Percentiles rank a stretch among this genome's conserved stretches.
Evolutionary conservation across 2,888 invertebrate genomes (phyloP).

Genomic region (Tetranychus piercei): DNA sequence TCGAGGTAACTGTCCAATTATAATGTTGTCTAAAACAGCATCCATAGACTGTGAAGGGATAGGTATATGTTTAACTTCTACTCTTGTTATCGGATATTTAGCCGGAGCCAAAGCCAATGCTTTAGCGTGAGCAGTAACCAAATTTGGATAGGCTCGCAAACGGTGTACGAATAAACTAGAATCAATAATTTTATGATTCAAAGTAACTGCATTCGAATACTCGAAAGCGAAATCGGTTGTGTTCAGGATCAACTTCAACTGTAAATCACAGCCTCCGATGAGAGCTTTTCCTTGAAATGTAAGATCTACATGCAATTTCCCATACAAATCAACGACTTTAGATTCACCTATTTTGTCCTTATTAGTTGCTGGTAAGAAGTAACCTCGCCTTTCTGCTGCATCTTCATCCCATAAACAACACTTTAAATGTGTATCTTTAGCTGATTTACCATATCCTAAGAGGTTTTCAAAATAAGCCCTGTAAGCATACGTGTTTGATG

Average conservation of each 20-base stretch:
- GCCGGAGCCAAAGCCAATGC: neutral
- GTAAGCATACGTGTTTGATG: neutral
- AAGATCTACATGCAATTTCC: neutral
- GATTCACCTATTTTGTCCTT: neutral
- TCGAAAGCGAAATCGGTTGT: constrained; percentile 3
- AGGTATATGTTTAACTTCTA: neutral
- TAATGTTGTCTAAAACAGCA: constrained; percentile 2
- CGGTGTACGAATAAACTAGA: neutral
- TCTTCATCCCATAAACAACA: neutral
- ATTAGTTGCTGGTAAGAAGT: neutral
- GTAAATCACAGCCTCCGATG: constrained; percentile 1
- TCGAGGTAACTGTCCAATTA: neutral
- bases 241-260: neutral
- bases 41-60: neutral
- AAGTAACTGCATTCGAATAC: too few species aligned
- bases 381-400: neutral
- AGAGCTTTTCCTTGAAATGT: constrained; percentile 2
- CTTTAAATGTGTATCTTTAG: constrained; percentile 4
- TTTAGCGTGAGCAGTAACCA: neutral
- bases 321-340: constrained; percentile 1
- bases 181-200: neutral
- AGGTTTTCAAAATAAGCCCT: constrained; percentile 5
- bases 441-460: neutral
- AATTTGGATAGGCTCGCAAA: neutral
- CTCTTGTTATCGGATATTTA: constrained; percentile 3